These are phyloP conservation scores for Petrocephalus sullivani DNA, from an alignment of 2,797 vertebrate species.

Conservation along the genomic window DNA sequence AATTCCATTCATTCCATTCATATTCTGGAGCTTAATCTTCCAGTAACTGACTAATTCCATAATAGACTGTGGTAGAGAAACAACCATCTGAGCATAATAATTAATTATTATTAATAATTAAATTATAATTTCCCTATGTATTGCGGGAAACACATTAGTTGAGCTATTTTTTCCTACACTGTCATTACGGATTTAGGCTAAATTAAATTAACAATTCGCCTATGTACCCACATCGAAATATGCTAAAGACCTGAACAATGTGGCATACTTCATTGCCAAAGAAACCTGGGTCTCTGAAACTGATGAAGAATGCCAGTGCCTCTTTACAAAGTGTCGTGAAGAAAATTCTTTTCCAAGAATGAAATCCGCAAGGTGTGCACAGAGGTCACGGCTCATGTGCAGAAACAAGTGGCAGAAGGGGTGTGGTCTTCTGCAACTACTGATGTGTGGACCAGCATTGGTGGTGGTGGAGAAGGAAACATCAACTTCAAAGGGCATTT, in stretches of 20 bases:
- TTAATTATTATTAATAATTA: no score
- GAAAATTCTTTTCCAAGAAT: constrained; percentile 13
- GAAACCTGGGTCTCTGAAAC: background rate
- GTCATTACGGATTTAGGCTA: no score
- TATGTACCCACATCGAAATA: background rate
- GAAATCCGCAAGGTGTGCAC: constrained; percentile 5
- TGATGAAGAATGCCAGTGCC: background rate
- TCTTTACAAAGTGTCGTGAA: constrained; percentile 1
- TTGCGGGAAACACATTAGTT: no score
- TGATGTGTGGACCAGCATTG: constrained; percentile 6
- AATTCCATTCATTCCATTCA: no score
- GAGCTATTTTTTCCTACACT: no score
- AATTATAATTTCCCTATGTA: no score
- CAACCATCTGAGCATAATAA: no score
- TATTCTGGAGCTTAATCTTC: no score
- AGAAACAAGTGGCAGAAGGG: constrained; percentile 4
- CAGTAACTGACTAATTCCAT: no score
- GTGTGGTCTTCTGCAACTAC: constrained; percentile 13
- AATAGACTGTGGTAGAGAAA: no score
- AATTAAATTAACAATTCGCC: background rate
- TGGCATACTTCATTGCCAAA: background rate
- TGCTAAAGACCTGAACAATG: background rate
- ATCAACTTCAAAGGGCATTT: background rate
- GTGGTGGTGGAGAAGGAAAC: background rate
- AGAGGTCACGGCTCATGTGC: background rate